Percentiles rank a stretch among this genome's conserved stretches.
These are phyloP conservation scores for Galerucella pusilla DNA, from an alignment of 2,888 invertebrate genomes.

Conservation along the genomic window DNA sequence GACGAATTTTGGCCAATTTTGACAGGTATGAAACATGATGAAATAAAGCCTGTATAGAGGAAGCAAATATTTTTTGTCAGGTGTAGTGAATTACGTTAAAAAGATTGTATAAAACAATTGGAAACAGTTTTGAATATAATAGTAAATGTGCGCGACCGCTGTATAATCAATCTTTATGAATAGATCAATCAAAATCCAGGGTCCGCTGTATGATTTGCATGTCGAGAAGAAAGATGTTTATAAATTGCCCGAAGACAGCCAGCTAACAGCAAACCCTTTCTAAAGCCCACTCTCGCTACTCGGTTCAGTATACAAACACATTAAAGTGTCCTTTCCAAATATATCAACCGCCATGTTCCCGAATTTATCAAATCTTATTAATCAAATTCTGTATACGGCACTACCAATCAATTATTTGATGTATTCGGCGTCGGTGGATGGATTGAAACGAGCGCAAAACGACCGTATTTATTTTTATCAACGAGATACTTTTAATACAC, in stretches of 20 bases:
- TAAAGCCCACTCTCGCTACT: conserved; percentile 52
- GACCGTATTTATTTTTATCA: neutral
- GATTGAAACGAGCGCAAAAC: neutral
- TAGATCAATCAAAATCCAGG: conserved; percentile 66
- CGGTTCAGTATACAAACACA: conserved; percentile 52
- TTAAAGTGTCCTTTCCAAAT: conserved; percentile 47
- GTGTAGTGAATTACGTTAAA: conserved; percentile 6
- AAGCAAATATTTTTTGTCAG: neutral
- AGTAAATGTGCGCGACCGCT: conserved; percentile 53
- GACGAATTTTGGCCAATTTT: neutral
- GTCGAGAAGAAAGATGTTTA: conserved; percentile 66
- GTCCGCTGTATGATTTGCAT: conserved; percentile 66
- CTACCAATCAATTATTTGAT: conserved; percentile 9
- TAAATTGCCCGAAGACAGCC: conserved; percentile 64
- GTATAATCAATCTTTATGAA: conserved; percentile 65
- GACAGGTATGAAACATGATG: too few relatives aligned
- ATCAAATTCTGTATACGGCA: conserved; percentile 26
- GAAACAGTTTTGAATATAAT: conserved; percentile 42
- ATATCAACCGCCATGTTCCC: conserved; percentile 41
- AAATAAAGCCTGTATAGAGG: neutral
- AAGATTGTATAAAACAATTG: conserved; percentile 37
- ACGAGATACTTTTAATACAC: neutral
- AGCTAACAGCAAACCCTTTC: conserved; percentile 51
- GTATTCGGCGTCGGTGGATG: neutral
- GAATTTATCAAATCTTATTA: conserved; percentile 43